Evolutionary conservation across 2,113 vertebrate genomes (phyloP), one percentile per base, ranked within the genome.

Genomic region (Poeciliopsis turrubarensis): DNA sequence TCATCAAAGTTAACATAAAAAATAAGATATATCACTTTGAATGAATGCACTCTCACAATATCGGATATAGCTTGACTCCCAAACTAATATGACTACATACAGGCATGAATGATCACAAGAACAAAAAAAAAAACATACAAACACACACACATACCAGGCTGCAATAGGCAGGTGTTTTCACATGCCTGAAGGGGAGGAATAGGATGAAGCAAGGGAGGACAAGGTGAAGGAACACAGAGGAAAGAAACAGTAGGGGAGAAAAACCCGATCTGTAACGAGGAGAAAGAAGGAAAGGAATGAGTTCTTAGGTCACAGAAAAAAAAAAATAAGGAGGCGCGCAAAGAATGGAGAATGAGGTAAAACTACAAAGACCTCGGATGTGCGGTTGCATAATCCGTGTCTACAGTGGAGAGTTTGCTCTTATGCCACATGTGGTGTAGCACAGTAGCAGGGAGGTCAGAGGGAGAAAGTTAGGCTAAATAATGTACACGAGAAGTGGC

Each of bases 401-500:
- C 72, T 72, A 78, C 78, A 86, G 83, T 73, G 80, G 68, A 88
- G 88, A 66, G 70, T 77, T 87, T 83, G 82, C 76, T 92, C 79
- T 75, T 70, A 87, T 73, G 64, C 78, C 29, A 57, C 86, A 84
- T 85, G 85, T 73, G 83, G 86, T 71, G 81, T 64, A 84, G 79
- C 84, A 82, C 72, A 64, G 64, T 83, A 75, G 31, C 70, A 31
- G 41, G 12, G 80, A 89, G 85, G 92, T 87, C 88, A 90, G 79
- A 84, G 30, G 76, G 39, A 81, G 83, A 84, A 83, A 82, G 81
- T 82, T 72, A 82, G 82, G 73, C 72, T 84, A 89, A 91, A 91
- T 92, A 89, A 92, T 91, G 83, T 78, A 89, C 75, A 92, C 79
- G 75, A 82, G 89, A 92, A 90, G 87, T 91, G 91, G 88, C 92